These are phyloP conservation scores for Sitodiplosis mosellana DNA, from an alignment of 1,140 invertebrate species.

Conservation along the genomic window DNA sequence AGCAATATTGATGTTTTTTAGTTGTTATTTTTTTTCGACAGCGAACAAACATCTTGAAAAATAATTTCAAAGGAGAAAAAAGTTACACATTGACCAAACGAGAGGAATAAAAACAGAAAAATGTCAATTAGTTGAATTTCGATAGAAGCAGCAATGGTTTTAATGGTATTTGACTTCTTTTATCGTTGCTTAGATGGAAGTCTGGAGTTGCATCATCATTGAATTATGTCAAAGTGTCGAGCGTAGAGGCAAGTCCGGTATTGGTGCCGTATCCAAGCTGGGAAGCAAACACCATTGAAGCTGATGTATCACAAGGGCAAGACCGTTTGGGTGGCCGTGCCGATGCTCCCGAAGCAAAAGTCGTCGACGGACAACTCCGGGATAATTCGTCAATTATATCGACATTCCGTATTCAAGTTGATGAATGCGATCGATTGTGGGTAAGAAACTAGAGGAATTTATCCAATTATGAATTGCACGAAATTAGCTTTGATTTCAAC, in stretches of 20 bases:
- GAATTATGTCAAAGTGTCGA: constrained; percentile 38
- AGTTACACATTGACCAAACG: no score
- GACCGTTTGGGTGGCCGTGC: constrained; percentile 13
- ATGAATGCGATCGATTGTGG: constrained; percentile 55
- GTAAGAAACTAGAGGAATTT: no score
- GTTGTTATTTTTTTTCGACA: no score
- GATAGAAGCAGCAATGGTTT: no score
- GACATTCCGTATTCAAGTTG: constrained; percentile 43
- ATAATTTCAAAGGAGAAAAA: no score
- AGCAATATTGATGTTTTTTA: no score
- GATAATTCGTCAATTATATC: constrained; percentile 39
- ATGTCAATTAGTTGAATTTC: no score
- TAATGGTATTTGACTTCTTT: no score
- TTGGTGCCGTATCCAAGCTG: constrained; percentile 49
- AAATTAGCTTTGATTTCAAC: no score
- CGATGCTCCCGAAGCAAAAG: constrained; percentile 19
- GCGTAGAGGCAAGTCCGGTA: constrained; percentile 34
- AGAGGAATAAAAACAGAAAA: no score
- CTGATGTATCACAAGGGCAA: constrained; percentile 3
- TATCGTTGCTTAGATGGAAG: constrained; percentile 37
- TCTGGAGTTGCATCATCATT: constrained; percentile 47
- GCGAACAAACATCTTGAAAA: no score
- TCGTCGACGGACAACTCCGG: constrained; percentile 17
- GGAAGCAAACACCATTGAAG: constrained; percentile 36
- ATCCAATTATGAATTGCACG: no score